phyloP scores from a whole-genome alignment of 2,797 vertebrate species.

The Acipenser oxyrinchus region DNA sequence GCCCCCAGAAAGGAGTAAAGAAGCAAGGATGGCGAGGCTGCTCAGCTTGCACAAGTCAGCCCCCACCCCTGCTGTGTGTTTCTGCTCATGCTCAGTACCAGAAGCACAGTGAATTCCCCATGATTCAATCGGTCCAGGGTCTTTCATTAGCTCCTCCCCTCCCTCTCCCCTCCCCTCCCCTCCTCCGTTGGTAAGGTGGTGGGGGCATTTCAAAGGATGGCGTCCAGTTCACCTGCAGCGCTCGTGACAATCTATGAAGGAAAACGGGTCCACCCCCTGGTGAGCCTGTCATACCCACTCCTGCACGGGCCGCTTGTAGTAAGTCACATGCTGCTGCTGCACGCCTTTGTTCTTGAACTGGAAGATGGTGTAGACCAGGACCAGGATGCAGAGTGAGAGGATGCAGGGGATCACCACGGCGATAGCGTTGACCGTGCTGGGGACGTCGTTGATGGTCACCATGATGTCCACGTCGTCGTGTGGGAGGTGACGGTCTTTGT shows the following conservation, averaged over 20 bases:
- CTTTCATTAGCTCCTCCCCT: conserved; percentile 14
- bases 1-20: conserved; percentile 19
- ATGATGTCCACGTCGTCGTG: conserved; percentile 92
- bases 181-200: conserved; percentile 34
- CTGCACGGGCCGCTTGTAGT: conserved; percentile 95
- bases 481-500: conserved; percentile 76
- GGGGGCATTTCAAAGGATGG: conserved; percentile 50
- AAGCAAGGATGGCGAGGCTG: conserved; percentile 20
- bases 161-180: conserved; percentile 5
- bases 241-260: conserved; percentile 35
- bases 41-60: conserved; percentile 33
- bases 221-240: conserved; percentile 41
- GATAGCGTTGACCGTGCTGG: conserved; percentile 88
- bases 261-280: conserved; percentile 26
- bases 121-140: conserved; percentile 34
- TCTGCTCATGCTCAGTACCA: conserved; percentile 47
- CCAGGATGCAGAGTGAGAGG: conserved; percentile 91
- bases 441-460: conserved; percentile 90
- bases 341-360: conserved; percentile 98
- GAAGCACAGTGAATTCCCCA: conserved; percentile 35
- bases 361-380: conserved; percentile 95
- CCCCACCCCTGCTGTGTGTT: conserved; percentile 43
- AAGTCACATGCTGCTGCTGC: conserved; percentile 77
- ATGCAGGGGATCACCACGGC: conserved; percentile 96
- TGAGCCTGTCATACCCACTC: conserved; percentile 90